These are phyloP conservation scores for Aptenodytes patagonicus DNA, from an alignment of 2,113 vertebrate genomes.

Conservation along the genomic window DNA sequence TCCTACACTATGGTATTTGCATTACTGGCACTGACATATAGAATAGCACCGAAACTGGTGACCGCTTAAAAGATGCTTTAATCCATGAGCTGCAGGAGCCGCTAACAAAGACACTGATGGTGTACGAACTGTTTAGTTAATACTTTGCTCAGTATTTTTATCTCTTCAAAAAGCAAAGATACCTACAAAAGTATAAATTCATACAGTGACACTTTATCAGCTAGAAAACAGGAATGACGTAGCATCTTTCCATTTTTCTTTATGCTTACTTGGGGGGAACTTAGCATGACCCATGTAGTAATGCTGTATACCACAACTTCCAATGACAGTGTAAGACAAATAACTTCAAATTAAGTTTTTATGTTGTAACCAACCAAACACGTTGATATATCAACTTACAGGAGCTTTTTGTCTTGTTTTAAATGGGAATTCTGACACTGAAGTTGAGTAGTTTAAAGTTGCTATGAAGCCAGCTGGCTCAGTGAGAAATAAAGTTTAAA, in stretches of 20 bases:
- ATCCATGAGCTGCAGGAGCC: background rate
- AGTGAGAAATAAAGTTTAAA: background rate
- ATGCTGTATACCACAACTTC: background rate
- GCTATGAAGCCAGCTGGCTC: background rate
- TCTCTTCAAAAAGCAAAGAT: background rate
- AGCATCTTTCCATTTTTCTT: background rate
- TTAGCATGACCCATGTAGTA: background rate
- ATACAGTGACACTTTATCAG: background rate
- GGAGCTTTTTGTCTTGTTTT: background rate
- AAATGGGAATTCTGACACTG: background rate
- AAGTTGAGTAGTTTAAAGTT: background rate
- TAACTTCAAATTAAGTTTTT: background rate
- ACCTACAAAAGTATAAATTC: background rate
- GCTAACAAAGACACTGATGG: background rate
- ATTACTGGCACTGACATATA: background rate
- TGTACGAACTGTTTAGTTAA: background rate
- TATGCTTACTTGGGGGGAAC: background rate
- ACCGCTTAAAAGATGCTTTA: background rate
- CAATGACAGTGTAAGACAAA: background rate
- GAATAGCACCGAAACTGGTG: background rate
- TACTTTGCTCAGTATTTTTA: background rate
- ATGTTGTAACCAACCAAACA: background rate
- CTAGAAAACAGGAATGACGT: background rate
- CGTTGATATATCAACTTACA: background rate
- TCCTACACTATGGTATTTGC: background rate